phyloP scores from a whole-genome alignment of 2,888 invertebrate genomes.

The Polylopha cassiicola region DNA sequence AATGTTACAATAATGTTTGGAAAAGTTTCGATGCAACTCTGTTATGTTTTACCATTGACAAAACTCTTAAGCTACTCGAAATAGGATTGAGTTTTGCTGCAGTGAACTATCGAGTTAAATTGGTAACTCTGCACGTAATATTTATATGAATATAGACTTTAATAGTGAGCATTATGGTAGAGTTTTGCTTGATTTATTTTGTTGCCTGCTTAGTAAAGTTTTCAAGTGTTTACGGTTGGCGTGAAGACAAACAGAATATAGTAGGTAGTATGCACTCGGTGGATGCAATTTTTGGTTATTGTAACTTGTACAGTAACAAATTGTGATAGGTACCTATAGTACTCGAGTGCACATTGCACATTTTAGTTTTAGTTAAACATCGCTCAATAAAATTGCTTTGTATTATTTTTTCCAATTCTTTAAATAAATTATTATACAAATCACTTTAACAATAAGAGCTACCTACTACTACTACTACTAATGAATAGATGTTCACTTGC shows the following conservation, averaged over 20 bases:
- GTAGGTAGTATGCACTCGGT: slow-evolving; percentile 28
- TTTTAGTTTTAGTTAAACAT: slow-evolving; percentile 5
- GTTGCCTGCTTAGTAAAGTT: slow-evolving; percentile 14
- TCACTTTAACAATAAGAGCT: too few species aligned
- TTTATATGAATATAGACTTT: slow-evolving; percentile 1
- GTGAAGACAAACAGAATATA: slow-evolving; percentile 37
- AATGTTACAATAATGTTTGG: slow-evolving; percentile 49
- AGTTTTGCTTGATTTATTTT: slow-evolving; percentile 14
- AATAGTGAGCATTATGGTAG: not conserved
- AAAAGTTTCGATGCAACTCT: slow-evolving; percentile 2
- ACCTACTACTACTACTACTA: too few species aligned
- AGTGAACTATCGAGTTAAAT: slow-evolving; percentile 3
- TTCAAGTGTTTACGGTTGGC: slow-evolving; percentile 40
- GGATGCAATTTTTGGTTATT: slow-evolving; percentile 28
- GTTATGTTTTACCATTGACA: not conserved
- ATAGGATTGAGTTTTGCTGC: slow-evolving; percentile 1
- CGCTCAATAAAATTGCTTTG: too few species aligned
- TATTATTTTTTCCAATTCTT: too few species aligned
- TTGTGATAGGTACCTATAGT: too few species aligned
- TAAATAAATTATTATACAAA: too few species aligned
- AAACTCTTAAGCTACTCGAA: not conserved
- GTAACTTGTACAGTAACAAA: too few species aligned
- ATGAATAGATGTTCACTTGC: too few species aligned
- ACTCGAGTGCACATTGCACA: slow-evolving; percentile 4
- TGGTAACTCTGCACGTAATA: slow-evolving; percentile 1